phyloP scores from a whole-genome alignment of 2,888 invertebrate species.

The Lobophora halterata region DNA sequence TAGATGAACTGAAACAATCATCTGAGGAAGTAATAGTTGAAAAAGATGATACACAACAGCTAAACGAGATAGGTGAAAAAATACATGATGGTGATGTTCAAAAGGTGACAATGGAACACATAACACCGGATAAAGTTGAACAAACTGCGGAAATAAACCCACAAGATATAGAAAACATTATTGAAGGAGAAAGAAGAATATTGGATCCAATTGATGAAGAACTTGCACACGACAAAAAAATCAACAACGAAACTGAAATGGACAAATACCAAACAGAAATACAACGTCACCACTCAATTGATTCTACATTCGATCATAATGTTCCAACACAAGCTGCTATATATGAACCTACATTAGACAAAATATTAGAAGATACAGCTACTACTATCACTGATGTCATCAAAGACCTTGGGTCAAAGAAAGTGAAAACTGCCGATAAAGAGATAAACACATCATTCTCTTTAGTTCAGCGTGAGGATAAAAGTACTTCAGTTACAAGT shows the following conservation, averaged over 20 bases:
- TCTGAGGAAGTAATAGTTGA: background rate
- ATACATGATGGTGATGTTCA: no score
- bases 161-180: no score
- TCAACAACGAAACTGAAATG: no score
- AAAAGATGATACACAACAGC: background rate
- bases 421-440: constrained; percentile 11
- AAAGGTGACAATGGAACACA: background rate
- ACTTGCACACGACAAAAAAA: no score
- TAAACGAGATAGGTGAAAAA: background rate
- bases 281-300: no score
- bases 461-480: constrained; percentile 9
- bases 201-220: no score
- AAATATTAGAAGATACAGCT: constrained; percentile 10
- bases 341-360: constrained; percentile 5
- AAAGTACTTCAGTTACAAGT: constrained; percentile 12
- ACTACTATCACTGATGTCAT: background rate
- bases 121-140: background rate
- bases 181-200: no score
- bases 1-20: no score
- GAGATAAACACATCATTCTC: constrained; percentile 13
- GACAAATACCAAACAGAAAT: no score
- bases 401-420: background rate
- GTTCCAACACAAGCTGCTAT: constrained; percentile 2
- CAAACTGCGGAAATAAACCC: no score
- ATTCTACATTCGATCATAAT: constrained; percentile 11